Evolutionary conservation across 2,888 invertebrate species (phyloP).

Genomic region (Brachyptera risi): DNA sequence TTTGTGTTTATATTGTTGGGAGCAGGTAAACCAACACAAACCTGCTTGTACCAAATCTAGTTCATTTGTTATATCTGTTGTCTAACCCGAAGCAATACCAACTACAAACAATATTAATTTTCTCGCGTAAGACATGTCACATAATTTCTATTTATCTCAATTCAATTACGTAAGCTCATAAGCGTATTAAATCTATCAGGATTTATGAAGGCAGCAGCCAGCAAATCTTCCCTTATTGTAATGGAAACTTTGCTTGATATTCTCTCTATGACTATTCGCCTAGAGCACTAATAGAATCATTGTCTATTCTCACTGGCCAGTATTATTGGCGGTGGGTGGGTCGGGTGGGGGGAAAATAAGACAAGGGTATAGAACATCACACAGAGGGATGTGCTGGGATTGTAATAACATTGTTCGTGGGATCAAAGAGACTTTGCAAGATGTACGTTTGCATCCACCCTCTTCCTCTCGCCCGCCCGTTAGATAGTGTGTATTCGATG

Average conservation of each 20-base stretch:
- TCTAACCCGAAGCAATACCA: no score
- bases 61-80: no score
- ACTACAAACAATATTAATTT: no score
- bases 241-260: no score
- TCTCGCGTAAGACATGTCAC: no score
- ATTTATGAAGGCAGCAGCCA: no score
- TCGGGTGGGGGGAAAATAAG: not conserved
- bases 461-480: not conserved
- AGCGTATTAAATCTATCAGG: no score
- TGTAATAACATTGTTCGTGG: slow-evolving; percentile 20
- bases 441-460: slow-evolving; percentile 13
- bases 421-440: slow-evolving; percentile 19
- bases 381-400: not conserved
- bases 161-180: not conserved
- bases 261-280: not conserved
- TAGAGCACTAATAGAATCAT: slow-evolving; percentile 2
- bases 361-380: not conserved
- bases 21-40: no score
- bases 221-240: no score
- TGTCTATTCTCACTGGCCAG: not conserved
- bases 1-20: no score
- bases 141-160: not conserved
- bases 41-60: no score
- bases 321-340: no score
- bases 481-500: not conserved